Evolutionary conservation across 2,113 vertebrate species (phyloP), one percentile per base, ranked within the genome.

Genomic region (Glaucomys volans): DNA sequence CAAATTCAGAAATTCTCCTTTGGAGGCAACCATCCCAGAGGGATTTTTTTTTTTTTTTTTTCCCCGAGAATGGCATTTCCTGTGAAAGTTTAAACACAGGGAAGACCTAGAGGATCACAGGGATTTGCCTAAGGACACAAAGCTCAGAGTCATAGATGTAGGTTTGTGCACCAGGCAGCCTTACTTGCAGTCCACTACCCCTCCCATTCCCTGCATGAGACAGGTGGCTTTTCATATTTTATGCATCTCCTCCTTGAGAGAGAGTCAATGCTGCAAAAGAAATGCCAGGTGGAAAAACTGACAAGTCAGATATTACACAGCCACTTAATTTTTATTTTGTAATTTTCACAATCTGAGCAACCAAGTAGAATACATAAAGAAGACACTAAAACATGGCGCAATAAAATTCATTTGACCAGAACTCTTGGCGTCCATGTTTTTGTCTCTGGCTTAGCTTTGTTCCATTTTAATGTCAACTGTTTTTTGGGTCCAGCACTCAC

Each of bases 271-370:
- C 95, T 95, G 37, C 47, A 82, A 92, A 81, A 94, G 91, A 96
- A 97, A 96, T 18, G 42, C 88, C 95, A 97, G 97, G 87, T 97
- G 92, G 93, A 96, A 97, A 97, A 97, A 88, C 74, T 59, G 97
- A 94, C 90, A 95, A 90, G 95, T 97, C 97, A 95, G 95, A 87
- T 95, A 95, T 97, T 97, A 94, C 90, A 97, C 95, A 97, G 97
- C 40, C 97, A 97, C 79, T 98, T 98, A 92, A 94, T 64, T 97
- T 98, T 97, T 92, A 97, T 97, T 97, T 97, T 75, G 83, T 97
- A 62, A 97, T 98, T 97, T 98, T 95, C 92, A 5, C 67, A 90
- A 75, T 54, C 66, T 59, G 93, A 98, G 42, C 62, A 98, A 74
- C 90, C 92, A 98, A 97, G 97, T 96, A 97, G 79, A 97, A 67